A percentile compares a stretch with the other conserved stretches of the same genome.
phyloP scores from a whole-genome alignment of 2,888 invertebrate genomes.

The Lacanobia oleracea region DNA sequence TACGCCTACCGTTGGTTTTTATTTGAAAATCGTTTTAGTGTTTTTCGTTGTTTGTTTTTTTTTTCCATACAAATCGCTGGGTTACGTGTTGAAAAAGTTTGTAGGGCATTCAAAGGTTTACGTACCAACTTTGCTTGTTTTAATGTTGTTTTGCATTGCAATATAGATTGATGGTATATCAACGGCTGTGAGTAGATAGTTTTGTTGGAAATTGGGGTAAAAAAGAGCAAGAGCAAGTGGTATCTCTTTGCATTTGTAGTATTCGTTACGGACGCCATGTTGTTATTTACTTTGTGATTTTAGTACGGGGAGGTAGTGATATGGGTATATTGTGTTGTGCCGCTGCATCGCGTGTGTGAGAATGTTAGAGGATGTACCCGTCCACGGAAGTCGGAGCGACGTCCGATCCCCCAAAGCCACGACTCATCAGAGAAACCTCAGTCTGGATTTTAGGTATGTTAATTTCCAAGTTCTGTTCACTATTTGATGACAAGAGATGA shows the following conservation, averaged over 20 bases:
- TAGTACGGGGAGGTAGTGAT: conserved; percentile 76
- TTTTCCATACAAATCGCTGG: conserved; percentile 46
- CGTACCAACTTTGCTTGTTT: conserved; percentile 36
- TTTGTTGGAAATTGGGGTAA: conserved; percentile 38
- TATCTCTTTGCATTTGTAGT: conserved; percentile 63
- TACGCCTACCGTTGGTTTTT: conserved; percentile 62
- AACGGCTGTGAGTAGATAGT: conserved; percentile 63
- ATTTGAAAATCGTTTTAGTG: conserved; percentile 65
- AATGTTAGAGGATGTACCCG: conserved; percentile 90
- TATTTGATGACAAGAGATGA: conserved; percentile 48
- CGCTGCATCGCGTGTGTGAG: conserved; percentile 81
- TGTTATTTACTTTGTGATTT: conserved; percentile 88
- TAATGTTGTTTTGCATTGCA: conserved; percentile 42
- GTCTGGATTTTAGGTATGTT: conserved; percentile 95
- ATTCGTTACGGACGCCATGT: conserved; percentile 85
- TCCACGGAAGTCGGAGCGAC: conserved; percentile 87
- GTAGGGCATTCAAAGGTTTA: conserved; percentile 58
- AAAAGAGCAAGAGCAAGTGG: conserved; percentile 39
- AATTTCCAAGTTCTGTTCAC: conserved; percentile 45
- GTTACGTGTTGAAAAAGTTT: conserved; percentile 56
- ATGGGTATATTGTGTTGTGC: conserved; percentile 85
- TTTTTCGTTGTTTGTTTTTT: conserved; percentile 60
- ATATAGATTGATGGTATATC: conserved; percentile 56
- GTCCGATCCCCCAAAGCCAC: conserved; percentile 81
- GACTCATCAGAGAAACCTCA: conserved; percentile 96